Evolutionary conservation across 2,113 vertebrate species (phyloP).

Genomic region (Hemiscyllium ocellatum): DNA sequence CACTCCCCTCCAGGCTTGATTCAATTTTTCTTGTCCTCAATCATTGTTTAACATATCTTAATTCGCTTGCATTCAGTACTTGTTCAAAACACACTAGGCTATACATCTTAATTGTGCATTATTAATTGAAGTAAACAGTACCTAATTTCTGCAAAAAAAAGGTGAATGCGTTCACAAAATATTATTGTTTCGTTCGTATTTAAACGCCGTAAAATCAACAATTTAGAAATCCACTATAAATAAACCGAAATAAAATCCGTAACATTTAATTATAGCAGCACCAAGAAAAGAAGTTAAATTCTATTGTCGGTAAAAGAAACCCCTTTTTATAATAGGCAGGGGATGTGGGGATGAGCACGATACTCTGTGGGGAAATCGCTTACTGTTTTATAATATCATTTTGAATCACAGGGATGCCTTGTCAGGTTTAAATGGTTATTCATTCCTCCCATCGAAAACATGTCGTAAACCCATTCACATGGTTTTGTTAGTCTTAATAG

Average conservation of each 20-base stretch:
- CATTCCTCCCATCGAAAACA: constrained; percentile 40
- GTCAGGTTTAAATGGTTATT: constrained; percentile 40
- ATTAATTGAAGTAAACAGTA: constrained; percentile 20
- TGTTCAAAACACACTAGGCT: constrained; percentile 25
- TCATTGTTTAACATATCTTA: constrained; percentile 35
- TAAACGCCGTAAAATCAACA: background rate
- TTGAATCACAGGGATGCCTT: constrained; percentile 37
- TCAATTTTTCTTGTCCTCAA: constrained; percentile 16
- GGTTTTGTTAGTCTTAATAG: constrained; percentile 46
- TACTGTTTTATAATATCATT: constrained; percentile 23
- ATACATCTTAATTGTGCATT: background rate
- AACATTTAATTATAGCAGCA: background rate
- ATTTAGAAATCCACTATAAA: background rate
- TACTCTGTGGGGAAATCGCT: background rate
- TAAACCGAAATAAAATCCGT: background rate
- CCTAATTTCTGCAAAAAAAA: constrained; percentile 15
- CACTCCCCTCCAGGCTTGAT: constrained; percentile 3
- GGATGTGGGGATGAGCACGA: too few species aligned
- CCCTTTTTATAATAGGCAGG: background rate
- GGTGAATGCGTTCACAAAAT: background rate
- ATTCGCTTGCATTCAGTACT: constrained; percentile 14
- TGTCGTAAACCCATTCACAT: constrained; percentile 41
- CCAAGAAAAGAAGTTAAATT: background rate
- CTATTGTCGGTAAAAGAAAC: background rate
- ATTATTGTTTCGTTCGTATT: background rate